phyloP scores from a whole-genome alignment of 2,888 invertebrate species.

The Microdon myrmicae region DNA sequence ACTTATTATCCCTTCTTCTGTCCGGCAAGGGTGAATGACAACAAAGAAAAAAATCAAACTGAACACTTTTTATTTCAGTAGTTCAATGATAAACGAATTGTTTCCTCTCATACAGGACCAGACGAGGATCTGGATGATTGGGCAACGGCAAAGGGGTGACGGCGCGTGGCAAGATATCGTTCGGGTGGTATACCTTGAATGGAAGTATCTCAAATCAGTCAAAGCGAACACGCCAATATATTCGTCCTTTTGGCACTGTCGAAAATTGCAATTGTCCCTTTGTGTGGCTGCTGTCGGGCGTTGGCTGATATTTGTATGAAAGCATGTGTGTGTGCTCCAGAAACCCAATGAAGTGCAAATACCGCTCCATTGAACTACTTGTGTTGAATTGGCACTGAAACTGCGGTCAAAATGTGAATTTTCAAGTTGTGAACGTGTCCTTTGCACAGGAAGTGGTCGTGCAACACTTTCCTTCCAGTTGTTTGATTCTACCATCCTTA shows the following conservation, averaged over 20 bases:
- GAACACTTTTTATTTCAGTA: conserved; percentile 38
- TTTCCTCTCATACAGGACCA: conserved; percentile 1
- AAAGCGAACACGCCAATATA: conserved; percentile 41
- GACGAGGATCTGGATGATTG: too few relatives aligned
- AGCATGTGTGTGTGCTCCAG: conserved; percentile 26
- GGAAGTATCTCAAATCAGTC: conserved; percentile 37
- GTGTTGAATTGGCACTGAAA: conserved; percentile 20
- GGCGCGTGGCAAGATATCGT: too few relatives aligned
- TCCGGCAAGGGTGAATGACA: not conserved
- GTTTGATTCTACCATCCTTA: conserved; percentile 21
- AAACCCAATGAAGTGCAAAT: conserved; percentile 47
- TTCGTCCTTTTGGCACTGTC: conserved; percentile 39
- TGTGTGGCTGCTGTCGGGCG: not conserved
- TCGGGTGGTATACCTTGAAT: too few relatives aligned
- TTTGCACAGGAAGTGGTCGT: conserved; percentile 17
- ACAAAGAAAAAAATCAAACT: conserved; percentile 6
- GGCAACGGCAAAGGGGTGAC: too few relatives aligned
- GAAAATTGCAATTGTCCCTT: conserved; percentile 36
- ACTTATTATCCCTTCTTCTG: conserved; percentile 24
- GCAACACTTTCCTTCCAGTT: conserved; percentile 42
- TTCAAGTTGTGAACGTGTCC: conserved; percentile 37
- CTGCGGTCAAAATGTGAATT: conserved; percentile 48
- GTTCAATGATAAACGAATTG: conserved; percentile 42
- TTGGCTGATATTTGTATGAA: not conserved
- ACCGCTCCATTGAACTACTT: conserved; percentile 48